phyloP scores from a whole-genome alignment of 2,113 vertebrate genomes.

The Aphelocoma coerulescens region DNA sequence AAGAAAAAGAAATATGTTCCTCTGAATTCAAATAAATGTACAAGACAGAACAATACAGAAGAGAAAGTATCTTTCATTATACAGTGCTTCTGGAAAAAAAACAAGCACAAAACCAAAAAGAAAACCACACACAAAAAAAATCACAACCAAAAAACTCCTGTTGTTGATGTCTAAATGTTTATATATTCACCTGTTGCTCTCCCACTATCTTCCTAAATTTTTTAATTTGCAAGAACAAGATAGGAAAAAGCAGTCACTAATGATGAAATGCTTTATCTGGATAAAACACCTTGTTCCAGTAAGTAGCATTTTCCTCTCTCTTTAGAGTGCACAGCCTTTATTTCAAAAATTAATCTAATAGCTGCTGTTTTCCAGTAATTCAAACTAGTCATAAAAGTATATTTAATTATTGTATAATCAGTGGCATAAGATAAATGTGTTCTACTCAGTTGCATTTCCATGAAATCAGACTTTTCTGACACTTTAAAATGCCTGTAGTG shows the following conservation, averaged over 20 bases:
- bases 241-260: background rate
- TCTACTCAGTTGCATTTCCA: background rate
- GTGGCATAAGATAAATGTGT: slow-evolving; percentile 10
- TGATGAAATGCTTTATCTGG: slow-evolving; percentile 9
- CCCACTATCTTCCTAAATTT: slow-evolving; percentile 2
- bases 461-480: slow-evolving; percentile 28
- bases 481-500: background rate
- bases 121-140: background rate
- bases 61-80: background rate
- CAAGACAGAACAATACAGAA: background rate
- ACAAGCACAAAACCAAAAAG: background rate
- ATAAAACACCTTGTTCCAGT: slow-evolving; percentile 25
- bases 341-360: slow-evolving; percentile 26
- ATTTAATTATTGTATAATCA: slow-evolving; percentile 34
- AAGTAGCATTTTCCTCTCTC: slow-evolving; percentile 4
- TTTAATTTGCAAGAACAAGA: background rate
- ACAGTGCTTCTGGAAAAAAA: background rate
- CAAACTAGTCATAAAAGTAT: background rate
- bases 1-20: background rate
- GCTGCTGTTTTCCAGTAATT: slow-evolving; percentile 13
- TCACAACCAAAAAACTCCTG: background rate
- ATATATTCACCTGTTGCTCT: background rate
- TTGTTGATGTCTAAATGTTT: background rate
- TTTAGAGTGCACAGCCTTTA: background rate
- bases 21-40: background rate